These are phyloP conservation scores for Nothoprocta pentlandii DNA, from an alignment of 2,113 vertebrate species.

Conservation along the genomic window DNA sequence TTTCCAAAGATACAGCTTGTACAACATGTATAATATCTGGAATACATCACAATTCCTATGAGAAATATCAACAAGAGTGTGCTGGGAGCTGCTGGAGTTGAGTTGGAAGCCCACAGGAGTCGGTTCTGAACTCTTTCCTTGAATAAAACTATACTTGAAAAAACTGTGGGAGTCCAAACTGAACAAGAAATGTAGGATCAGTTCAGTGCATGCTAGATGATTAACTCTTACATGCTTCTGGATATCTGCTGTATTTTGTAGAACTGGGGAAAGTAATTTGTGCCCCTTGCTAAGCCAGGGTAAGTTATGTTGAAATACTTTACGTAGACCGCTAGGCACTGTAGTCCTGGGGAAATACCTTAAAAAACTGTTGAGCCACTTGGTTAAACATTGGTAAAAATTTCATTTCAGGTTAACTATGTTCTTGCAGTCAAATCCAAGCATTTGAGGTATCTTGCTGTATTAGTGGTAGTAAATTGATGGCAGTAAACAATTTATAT, in stretches of 20 bases:
- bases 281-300: not conserved
- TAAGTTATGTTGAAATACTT: not conserved
- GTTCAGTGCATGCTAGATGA: not conserved
- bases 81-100: slow-evolving; percentile 4
- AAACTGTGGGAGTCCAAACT: not conserved
- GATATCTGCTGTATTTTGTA: not conserved
- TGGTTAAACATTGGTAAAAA: not conserved
- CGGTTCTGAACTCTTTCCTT: slow-evolving; percentile 17
- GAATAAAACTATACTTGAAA: not conserved
- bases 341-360: not conserved
- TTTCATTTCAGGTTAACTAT: not conserved
- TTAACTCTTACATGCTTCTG: not conserved
- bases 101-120: not conserved
- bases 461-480: not conserved
- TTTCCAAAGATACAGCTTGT: slow-evolving; percentile 32
- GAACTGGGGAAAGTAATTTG: not conserved
- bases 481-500: not conserved
- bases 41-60: slow-evolving; percentile 24
- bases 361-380: not conserved
- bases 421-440: not conserved
- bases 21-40: not conserved
- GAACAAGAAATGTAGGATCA: not conserved
- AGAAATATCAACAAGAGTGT: slow-evolving; percentile 9
- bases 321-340: not conserved
- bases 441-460: not conserved